A percentile compares a stretch with the other conserved stretches of the same genome.
These are phyloP conservation scores for Melitaea cinxia DNA, from an alignment of 1,140 invertebrate species.

Conservation along the genomic window DNA sequence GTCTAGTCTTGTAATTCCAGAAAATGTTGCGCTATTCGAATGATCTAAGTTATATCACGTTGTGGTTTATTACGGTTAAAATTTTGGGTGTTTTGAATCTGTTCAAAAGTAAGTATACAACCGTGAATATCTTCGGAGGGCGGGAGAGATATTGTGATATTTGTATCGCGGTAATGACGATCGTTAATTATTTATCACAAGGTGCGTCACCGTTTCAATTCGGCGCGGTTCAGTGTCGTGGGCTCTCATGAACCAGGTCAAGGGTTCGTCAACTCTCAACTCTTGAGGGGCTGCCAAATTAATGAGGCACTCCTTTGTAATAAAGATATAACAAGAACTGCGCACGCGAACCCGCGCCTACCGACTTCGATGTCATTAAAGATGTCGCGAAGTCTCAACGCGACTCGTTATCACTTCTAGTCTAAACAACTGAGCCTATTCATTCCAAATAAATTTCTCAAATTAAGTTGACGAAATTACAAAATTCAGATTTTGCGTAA, in stretches of 20 bases:
- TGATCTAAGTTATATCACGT: slow-evolving; percentile 71
- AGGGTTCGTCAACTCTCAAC: slow-evolving; percentile 76
- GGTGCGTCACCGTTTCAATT: slow-evolving; percentile 74
- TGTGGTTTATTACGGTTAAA: slow-evolving; percentile 39
- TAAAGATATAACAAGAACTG: slow-evolving; percentile 81
- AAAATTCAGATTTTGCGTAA: slow-evolving; percentile 16
- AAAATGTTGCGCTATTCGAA: slow-evolving; percentile 67
- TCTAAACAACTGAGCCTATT: slow-evolving; percentile 70
- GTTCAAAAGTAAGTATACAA: slow-evolving; percentile 16
- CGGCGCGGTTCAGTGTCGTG: slow-evolving; percentile 66
- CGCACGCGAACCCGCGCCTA: slow-evolving; percentile 71
- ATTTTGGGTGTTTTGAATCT: not conserved
- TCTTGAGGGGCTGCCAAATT: slow-evolving; percentile 79
- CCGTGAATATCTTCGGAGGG: slow-evolving; percentile 1
- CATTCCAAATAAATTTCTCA: slow-evolving; percentile 56
- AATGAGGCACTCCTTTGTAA: slow-evolving; percentile 81
- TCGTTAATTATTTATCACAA: slow-evolving; percentile 80
- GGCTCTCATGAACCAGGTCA: slow-evolving; percentile 75
- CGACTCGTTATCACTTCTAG: slow-evolving; percentile 68
- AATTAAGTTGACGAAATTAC: slow-evolving; percentile 38
- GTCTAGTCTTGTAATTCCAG: slow-evolving; percentile 67
- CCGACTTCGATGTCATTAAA: slow-evolving; percentile 76
- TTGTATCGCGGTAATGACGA: slow-evolving; percentile 72
- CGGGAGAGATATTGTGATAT: slow-evolving; percentile 37
- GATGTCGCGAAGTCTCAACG: slow-evolving; percentile 67